These are phyloP conservation scores for Cryptomyrus ogoouensis DNA, from an alignment of 2,113 vertebrate genomes.

Conservation along the genomic window DNA sequence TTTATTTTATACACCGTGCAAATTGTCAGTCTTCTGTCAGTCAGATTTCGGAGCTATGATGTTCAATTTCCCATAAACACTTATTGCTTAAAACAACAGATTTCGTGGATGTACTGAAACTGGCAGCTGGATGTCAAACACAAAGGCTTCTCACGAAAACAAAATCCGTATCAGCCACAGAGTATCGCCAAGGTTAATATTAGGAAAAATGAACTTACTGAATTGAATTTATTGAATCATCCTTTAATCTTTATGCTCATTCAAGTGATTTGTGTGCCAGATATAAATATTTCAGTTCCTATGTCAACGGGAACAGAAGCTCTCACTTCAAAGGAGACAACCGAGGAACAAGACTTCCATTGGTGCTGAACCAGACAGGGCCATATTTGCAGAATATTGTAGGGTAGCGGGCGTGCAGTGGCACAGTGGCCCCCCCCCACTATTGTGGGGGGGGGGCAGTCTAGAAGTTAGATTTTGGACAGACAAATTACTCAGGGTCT, in stretches of 20 bases:
- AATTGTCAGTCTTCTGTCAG: neutral
- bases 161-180: neutral
- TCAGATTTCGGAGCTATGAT: neutral
- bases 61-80: neutral
- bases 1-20: neutral
- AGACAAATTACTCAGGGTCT: neutral
- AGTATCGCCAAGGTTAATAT: neutral
- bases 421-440: no score
- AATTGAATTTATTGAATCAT: slow-evolving; percentile 1
- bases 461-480: neutral
- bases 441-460: neutral
- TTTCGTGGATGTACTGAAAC: neutral
- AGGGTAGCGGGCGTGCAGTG: no score
- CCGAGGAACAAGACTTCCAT: neutral
- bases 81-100: neutral
- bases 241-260: slow-evolving; percentile 10
- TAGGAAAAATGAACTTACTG: neutral
- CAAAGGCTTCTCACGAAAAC: neutral
- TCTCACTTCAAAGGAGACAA: neutral
- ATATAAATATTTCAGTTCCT: slow-evolving; percentile 1
- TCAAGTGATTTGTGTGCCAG: neutral
- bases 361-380: neutral
- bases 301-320: neutral
- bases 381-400: neutral
- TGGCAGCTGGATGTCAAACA: neutral